Percentiles rank a stretch among this genome's conserved stretches.
Conservation (phyloP, 2,113 vertebrate genomes). For the Lagenorhynchus albirostris region DNA sequence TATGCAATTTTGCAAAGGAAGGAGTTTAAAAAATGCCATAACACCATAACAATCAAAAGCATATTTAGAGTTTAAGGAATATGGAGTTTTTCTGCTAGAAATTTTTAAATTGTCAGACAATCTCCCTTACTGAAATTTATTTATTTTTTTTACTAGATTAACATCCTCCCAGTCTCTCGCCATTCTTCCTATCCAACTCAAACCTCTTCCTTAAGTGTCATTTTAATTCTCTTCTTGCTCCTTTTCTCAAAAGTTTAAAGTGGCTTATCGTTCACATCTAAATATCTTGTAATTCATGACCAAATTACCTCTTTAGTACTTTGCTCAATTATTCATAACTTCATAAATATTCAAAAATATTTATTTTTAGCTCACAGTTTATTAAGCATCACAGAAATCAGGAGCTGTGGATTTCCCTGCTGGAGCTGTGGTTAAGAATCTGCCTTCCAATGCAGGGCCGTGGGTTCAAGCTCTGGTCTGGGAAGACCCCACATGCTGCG, state of each 20-base stretch:
- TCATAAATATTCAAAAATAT: neutral
- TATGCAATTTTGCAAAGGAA: neutral
- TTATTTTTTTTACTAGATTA: neutral
- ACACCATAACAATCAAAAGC: neutral
- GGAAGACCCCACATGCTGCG: too few relatives aligned
- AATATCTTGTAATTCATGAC: neutral
- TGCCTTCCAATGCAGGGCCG: too few relatives aligned
- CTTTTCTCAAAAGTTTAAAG: neutral
- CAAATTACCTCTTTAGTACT: neutral
- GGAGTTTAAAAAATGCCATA: neutral
- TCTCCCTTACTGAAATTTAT: neutral
- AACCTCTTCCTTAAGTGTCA: neutral
- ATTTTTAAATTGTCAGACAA: neutral
- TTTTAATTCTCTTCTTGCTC: neutral
- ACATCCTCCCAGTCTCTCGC: neutral
- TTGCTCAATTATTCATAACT: neutral
- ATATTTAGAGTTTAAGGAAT: neutral
- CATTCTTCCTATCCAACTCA: neutral
- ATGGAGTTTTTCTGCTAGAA: neutral
- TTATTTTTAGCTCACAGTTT: neutral
- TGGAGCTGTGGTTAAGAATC: too few relatives aligned
- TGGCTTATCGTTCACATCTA: neutral
- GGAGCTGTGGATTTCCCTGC: neutral
- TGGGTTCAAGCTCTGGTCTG: too few relatives aligned
- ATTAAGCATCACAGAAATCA: neutral